Evolutionary conservation across 2,113 vertebrate genomes (phyloP), one percentile per base, ranked within the genome.

Genomic region (Lophura nycthemera): DNA sequence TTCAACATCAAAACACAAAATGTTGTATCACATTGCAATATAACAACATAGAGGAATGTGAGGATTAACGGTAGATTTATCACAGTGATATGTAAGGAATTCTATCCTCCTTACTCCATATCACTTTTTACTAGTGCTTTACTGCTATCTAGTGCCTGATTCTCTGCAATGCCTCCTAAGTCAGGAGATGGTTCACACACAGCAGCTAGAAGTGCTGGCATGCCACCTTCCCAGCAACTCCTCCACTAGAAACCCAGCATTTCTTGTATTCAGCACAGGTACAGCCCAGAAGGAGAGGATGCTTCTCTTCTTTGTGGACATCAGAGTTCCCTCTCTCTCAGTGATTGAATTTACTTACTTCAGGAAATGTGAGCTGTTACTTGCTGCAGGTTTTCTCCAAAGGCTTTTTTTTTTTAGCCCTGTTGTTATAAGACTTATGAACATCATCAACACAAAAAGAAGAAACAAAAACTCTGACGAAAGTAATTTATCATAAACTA

Each of bases 221-320:
- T 29, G 36, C 18, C 8, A 1, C 32, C 10, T 32, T 47, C 59
- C 57, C 71, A 69, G 27, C 16, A 34, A 21, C 15, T 5, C 27
- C 8, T n/a, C 8, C 16, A 0, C 1, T 9, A 40, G 8, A 40
- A 13, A 38, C 21, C 13, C 40, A 27, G 10, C 0, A 0, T 10
- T 3, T n/a, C 13, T 21, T 5, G 5, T 0, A 0, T 19, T 38
- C 19, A 4, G 27, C 5, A 1, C 3, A 14, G 12, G 5, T 30
- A 29, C 3, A 16, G 61, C 24, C 66, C 52, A 32, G 16, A 5
- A 50, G 32, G 15, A 56, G 9, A 63, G 11, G 5, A 21, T 32
- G 21, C 16, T 69, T 24, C 21, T 82, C 32, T 50, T 59, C 52
- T n/a, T 36, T 20, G 7, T 2, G 13, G 21, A 10, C 32, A 2